Evolutionary conservation across 2,888 invertebrate genomes (phyloP), one percentile per base, ranked within the genome.

Genomic region (Anthophora plumipes): DNA sequence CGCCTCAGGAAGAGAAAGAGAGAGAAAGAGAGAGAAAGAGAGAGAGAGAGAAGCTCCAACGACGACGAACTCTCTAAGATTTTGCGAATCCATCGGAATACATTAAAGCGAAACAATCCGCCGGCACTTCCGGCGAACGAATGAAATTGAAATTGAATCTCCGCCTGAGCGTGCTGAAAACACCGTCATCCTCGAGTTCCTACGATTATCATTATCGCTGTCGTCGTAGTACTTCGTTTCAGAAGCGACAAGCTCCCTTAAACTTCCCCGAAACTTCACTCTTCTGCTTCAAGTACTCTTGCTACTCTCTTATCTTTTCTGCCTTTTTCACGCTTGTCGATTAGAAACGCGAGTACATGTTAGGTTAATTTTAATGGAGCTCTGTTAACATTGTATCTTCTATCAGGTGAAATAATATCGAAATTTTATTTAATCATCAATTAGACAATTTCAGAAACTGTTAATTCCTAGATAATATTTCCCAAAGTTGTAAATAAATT

Each of bases 41-140:
- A 31, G 31, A 31, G 31, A 31, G 31, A 46, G 48, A 25, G 17
- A 39, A 25, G 54, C 25, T 11, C 31, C 25, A 20, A 31, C 31
- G 31, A 31, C 31, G 31, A 31, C 67, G 52, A 37, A 59, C 17
- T 64, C 60, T 31, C 46, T 48, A 60, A 60, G 64, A 79, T 70
- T 70, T 70, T 78, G 41, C 22, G 64, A 64, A 77, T 55, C 70
- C 70, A 48, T 64, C 17, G 64, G 77, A 79, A 79, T 79, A 69
- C 59, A 79, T 77, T 79, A 77, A 66, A 60, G 46, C 79, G 64
- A 77, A 66, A 78, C 70, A 67, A 61, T 46, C 46, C n/a, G 9
- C 20, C n/a, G n/a, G 0, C 7, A 17, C 37, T 14, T n/a, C 25
- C 7, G n/a, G 46, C 17, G n/a, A 54, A 14, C 39, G 37, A 70